Conservation (phyloP, 2,888 invertebrate species). For the Conistra vaccinii region DNA sequence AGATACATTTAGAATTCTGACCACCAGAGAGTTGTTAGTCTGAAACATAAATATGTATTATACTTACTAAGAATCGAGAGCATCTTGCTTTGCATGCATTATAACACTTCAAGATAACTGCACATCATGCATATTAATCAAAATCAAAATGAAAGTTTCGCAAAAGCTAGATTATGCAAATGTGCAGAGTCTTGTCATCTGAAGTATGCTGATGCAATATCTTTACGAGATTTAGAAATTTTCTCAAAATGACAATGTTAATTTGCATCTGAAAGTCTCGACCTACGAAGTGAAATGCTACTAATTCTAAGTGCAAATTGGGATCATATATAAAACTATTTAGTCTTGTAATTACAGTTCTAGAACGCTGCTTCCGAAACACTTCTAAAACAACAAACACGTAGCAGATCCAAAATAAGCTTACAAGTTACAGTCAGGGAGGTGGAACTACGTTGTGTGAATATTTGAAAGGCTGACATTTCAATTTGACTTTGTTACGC, state of each 20-base stretch:
- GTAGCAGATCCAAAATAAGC: constrained; percentile 57
- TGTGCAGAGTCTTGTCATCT: constrained; percentile 2
- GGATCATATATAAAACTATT: constrained; percentile 6
- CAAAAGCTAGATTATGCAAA: constrained; percentile 44
- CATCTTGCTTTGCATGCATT: constrained; percentile 2
- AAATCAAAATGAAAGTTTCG: constrained; percentile 28
- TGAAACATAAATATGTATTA: background rate
- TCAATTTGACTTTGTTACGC: constrained; percentile 85
- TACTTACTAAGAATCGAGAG: background rate
- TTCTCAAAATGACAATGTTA: background rate
- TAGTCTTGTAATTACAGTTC: constrained; percentile 24
- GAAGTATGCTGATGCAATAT: constrained; percentile 6
- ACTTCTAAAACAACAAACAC: constrained; percentile 53
- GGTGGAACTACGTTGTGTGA: constrained; percentile 62
- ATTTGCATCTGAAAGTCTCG: background rate
- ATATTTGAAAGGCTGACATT: constrained; percentile 82
- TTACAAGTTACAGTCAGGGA: constrained; percentile 48
- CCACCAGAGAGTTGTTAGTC: background rate
- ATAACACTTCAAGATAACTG: constrained; percentile 22
- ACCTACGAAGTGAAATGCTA: background rate
- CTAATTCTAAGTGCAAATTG: constrained; percentile 7
- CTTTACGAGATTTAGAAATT: constrained; percentile 10
- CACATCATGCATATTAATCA: constrained; percentile 41
- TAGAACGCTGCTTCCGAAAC: constrained; percentile 26
- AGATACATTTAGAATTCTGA: background rate